Evolutionary conservation across 1,140 invertebrate species (phyloP).

Genomic region (Drosophila bifasciata): DNA sequence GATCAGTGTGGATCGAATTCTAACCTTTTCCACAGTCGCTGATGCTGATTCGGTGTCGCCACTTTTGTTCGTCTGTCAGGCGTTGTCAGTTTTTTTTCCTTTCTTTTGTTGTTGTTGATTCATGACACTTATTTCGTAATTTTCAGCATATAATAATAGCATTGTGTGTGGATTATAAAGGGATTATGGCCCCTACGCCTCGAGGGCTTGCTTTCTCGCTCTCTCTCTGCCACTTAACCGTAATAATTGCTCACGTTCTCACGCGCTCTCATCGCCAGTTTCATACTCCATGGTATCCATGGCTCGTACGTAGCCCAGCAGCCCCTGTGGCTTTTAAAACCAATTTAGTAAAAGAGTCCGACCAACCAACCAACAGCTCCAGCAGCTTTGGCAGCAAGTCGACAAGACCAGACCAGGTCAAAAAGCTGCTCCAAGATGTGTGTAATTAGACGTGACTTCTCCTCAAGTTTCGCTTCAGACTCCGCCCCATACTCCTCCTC

Average conservation of each 20-base stretch:
- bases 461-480: conserved; percentile 61
- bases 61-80: conserved; percentile 10
- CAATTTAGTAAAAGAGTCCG: conserved; percentile 62
- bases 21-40: conserved; percentile 6
- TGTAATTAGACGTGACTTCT: conserved; percentile 82
- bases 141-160: conserved; percentile 62
- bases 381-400: too few relatives aligned
- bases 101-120: conserved; percentile 38
- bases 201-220: not conserved
- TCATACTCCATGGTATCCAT: too few relatives aligned
- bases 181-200: conserved; percentile 23
- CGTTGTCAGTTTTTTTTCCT: not conserved
- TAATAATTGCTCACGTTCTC: conserved; percentile 77
- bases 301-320: not conserved
- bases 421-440: conserved; percentile 73
- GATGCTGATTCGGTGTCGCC: not conserved
- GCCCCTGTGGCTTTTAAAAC: conserved; percentile 77
- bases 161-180: conserved; percentile 59
- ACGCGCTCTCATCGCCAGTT: conserved; percentile 33
- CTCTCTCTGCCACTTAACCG: conserved; percentile 57
- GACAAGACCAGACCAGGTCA: conserved; percentile 71
- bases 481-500: too few relatives aligned
- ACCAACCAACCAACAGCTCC: conserved; percentile 6
- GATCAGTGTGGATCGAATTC: not conserved
- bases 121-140: conserved; percentile 66